phyloP scores from a whole-genome alignment of 2,113 vertebrate genomes.

The Tetraodon nigroviridis region DNA sequence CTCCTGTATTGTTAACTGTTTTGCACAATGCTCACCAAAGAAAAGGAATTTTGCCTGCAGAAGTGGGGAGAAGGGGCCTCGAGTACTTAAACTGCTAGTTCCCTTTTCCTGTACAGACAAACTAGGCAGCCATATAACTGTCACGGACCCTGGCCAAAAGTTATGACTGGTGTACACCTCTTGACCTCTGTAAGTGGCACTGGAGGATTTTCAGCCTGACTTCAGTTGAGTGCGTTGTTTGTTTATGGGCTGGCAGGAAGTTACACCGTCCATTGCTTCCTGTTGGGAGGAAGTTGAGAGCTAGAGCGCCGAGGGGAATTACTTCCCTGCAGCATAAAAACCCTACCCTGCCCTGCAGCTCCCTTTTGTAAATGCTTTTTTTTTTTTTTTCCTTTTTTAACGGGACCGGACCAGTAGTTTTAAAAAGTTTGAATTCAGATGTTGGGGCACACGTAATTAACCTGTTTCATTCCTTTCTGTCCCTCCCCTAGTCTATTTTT shows the following conservation, averaged over 20 bases:
- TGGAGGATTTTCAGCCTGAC: conserved; percentile 63
- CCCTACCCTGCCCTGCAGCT: conserved; percentile 28
- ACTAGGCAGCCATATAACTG: conserved; percentile 53
- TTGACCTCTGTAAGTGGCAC: conserved; percentile 64
- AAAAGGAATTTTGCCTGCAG: not conserved
- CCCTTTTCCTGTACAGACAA: conserved; percentile 33
- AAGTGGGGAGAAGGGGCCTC: conserved; percentile 16
- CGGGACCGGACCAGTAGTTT: conserved; percentile 24
- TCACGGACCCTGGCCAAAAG: conserved; percentile 47
- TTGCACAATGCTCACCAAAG: not conserved
- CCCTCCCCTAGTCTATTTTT: conserved; percentile 20
- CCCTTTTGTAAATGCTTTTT: conserved; percentile 39
- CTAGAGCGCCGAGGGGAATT: conserved; percentile 19
- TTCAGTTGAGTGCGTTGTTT: conserved; percentile 67
- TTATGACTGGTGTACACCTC: conserved; percentile 52
- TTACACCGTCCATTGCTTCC: conserved; percentile 50
- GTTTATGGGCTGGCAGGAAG: conserved; percentile 68
- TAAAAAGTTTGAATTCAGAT: conserved; percentile 10
- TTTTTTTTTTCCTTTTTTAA: conserved; percentile 41
- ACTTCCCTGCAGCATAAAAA: conserved; percentile 38
- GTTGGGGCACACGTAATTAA: conserved; percentile 11
- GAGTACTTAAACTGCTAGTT: conserved; percentile 47
- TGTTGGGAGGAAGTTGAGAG: conserved; percentile 51
- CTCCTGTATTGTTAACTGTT: not conserved
- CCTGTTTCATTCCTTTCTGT: conserved; percentile 11